These are phyloP conservation scores for Machimus atricapillus DNA, from an alignment of 2,888 invertebrate genomes.

Conservation along the genomic window DNA sequence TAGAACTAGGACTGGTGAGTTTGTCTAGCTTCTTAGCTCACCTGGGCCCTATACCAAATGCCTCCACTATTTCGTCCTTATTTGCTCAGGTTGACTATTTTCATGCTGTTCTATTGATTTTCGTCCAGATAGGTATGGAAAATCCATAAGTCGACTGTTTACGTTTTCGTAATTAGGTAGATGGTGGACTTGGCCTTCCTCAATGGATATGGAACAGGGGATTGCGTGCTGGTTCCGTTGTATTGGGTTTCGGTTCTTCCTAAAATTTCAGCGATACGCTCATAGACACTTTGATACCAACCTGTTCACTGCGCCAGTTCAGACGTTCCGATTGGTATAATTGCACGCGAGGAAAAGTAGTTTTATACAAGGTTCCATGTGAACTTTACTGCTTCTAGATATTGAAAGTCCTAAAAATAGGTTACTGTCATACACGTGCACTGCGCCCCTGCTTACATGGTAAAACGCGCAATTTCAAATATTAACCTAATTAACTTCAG, in stretches of 20 bases:
- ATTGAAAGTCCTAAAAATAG: constrained; percentile 10
- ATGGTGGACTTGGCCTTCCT: constrained; percentile 38
- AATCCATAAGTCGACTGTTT: constrained; percentile 34
- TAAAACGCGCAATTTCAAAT: neutral
- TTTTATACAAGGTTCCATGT: neutral
- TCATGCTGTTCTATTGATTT: constrained; percentile 25
- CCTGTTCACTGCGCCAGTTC: constrained; percentile 1
- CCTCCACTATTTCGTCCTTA: neutral
- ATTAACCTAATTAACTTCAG: constrained; percentile 28
- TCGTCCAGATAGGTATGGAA: constrained; percentile 24
- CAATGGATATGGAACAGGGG: constrained; percentile 10
- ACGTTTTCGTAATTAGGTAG: constrained; percentile 23
- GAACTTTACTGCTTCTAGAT: neutral
- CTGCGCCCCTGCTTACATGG: neutral
- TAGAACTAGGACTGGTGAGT: neutral
- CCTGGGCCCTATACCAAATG: neutral
- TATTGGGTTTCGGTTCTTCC: neutral
- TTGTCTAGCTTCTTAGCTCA: neutral
- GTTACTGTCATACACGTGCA: constrained; percentile 18
- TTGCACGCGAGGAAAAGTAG: neutral
- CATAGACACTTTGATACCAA: neutral
- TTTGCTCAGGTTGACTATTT: neutral
- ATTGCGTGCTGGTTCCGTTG: constrained; percentile 20
- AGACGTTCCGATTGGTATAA: neutral
- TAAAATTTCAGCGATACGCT: neutral